These are phyloP conservation scores for Rhorus exstirpatorius DNA, from an alignment of 2,888 invertebrate genomes.

Conservation along the genomic window DNA sequence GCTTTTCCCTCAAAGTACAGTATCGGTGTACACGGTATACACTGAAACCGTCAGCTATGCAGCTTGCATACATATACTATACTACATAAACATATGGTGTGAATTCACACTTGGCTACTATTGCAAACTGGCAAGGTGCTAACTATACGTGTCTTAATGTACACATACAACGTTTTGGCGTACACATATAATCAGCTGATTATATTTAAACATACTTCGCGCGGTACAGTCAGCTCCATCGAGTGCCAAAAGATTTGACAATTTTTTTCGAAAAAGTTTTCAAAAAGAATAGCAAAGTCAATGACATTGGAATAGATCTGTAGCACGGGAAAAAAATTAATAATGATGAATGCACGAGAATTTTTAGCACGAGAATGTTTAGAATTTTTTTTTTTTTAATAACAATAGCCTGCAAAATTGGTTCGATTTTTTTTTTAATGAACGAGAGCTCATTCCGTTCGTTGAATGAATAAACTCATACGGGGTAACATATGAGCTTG, in stretches of 20 bases:
- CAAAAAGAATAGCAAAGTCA: no score
- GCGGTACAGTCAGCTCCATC: not conserved
- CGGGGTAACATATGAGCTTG: no score
- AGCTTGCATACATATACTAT: not conserved
- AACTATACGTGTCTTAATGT: slow-evolving; percentile 60
- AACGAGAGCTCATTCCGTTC: no score
- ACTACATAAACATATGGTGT: slow-evolving; percentile 7
- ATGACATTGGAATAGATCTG: no score
- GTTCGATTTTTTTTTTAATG: no score
- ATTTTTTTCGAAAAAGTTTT: not conserved
- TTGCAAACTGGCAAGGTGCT: slow-evolving; percentile 63
- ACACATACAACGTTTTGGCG: slow-evolving; percentile 36
- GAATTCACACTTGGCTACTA: slow-evolving; percentile 19
- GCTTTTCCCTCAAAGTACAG: slow-evolving; percentile 14
- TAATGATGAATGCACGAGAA: no score
- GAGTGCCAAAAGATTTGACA: not conserved
- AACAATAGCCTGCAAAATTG: no score
- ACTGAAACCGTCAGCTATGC: slow-evolving; percentile 13
- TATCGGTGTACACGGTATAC: slow-evolving; percentile 42
- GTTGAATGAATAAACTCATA: no score
- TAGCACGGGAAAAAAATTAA: no score
- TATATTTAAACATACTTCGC: slow-evolving; percentile 55
- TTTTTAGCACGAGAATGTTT: no score
- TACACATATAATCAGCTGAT: slow-evolving; percentile 63
- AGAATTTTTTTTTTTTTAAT: no score